Conservation (phyloP, 2,797 vertebrate genomes). For the Graptemys geographica region DNA sequence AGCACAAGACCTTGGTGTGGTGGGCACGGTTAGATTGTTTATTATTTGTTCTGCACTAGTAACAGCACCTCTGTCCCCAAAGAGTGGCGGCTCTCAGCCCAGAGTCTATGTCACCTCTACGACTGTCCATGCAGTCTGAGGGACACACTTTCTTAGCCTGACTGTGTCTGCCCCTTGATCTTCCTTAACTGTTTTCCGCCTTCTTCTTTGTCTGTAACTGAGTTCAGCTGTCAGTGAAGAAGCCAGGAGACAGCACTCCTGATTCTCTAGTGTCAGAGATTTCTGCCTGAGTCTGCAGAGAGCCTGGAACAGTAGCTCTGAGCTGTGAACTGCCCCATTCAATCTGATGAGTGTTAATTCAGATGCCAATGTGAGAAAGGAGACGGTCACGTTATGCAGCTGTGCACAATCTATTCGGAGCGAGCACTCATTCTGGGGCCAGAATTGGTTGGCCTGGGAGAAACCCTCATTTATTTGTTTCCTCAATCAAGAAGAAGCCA, state of each 20-base stretch:
- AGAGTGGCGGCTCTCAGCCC: no score
- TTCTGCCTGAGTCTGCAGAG: background rate
- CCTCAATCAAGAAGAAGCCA: background rate
- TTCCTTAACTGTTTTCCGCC: no score
- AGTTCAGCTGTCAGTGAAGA: no score
- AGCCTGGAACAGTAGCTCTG: background rate
- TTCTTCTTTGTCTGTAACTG: no score
- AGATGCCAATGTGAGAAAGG: background rate
- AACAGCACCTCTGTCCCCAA: no score
- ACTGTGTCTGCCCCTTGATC: no score
- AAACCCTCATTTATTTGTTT: background rate
- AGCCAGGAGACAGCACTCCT: background rate
- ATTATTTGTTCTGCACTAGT: no score
- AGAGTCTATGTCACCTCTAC: no score
- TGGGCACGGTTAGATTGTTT: background rate
- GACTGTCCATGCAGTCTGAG: no score
- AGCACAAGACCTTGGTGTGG: background rate
- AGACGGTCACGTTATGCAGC: background rate
- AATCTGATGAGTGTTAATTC: background rate
- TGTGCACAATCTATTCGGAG: background rate
- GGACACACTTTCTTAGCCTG: no score
- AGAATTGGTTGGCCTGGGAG: background rate
- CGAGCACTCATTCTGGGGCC: background rate
- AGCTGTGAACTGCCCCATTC: background rate
- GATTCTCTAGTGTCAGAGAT: background rate